Evolutionary conservation across 2,888 invertebrate genomes (phyloP).

Genomic region (Catocala sponsa): DNA sequence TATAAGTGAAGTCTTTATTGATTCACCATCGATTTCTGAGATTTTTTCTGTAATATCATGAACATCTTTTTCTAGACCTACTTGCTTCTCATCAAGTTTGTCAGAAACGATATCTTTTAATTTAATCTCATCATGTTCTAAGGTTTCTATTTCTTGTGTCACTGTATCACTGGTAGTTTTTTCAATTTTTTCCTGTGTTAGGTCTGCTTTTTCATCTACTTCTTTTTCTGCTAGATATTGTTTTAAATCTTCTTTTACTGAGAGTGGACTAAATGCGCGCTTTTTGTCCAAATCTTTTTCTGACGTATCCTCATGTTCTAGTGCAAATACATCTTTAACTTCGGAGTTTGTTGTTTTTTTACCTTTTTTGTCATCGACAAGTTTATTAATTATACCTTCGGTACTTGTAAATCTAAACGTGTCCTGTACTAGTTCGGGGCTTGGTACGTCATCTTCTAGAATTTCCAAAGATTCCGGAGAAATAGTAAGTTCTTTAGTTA

Average conservation of each 20-base stretch:
- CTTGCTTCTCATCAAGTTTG: constrained; percentile 78
- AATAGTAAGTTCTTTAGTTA: constrained; percentile 24
- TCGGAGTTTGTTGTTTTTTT: background rate
- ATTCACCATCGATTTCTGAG: constrained; percentile 49
- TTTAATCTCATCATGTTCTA: constrained; percentile 9
- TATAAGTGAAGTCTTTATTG: background rate
- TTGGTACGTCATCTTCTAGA: constrained; percentile 25
- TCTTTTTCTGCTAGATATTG: constrained; percentile 32
- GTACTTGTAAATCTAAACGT: constrained; percentile 7
- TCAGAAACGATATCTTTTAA: constrained; percentile 41
- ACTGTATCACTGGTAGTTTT: too few relatives aligned
- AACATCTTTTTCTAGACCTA: constrained; percentile 73
- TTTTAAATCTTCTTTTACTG: constrained; percentile 32
- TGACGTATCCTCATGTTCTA: background rate
- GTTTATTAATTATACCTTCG: background rate
- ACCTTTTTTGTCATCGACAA: background rate
- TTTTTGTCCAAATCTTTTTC: background rate
- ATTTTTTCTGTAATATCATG: constrained; percentile 26
- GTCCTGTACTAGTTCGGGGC: constrained; percentile 40
- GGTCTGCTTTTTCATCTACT: constrained; percentile 14
- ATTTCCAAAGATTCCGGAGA: constrained; percentile 16
- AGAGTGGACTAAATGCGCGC: constrained; percentile 20
- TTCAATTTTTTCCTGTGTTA: too few relatives aligned
- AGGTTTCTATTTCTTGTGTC: background rate
- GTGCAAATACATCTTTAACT: background rate